Conservation (phyloP, 2,797 vertebrate species). For the Salmo trutta region DNA sequence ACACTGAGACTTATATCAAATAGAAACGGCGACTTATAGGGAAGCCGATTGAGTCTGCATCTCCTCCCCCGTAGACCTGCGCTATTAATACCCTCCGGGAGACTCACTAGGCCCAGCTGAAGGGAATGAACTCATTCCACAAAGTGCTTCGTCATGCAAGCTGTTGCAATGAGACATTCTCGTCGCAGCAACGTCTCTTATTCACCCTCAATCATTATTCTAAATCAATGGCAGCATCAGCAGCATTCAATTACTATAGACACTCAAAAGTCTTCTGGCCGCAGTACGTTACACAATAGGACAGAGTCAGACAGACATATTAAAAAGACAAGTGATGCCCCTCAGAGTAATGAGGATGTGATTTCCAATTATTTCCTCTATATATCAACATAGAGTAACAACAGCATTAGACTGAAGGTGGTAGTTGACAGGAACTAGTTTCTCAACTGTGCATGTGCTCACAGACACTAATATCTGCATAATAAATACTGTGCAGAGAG, state of each 20-base stretch:
- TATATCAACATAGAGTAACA: conserved; percentile 4
- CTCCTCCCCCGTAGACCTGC: no score
- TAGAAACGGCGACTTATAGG: no score
- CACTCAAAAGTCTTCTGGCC: not conserved
- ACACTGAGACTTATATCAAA: no score
- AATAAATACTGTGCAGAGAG: conserved; percentile 18
- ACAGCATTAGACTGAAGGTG: conserved; percentile 10
- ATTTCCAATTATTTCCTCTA: not conserved
- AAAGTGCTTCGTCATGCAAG: conserved; percentile 71
- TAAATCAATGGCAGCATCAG: conserved; percentile 25
- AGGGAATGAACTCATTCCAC: conserved; percentile 58
- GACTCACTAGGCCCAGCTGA: conserved; percentile 44
- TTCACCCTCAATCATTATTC: conserved; percentile 1
- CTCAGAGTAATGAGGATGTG: conserved; percentile 1
- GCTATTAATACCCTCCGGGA: conserved; percentile 31
- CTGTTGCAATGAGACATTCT: conserved; percentile 46
- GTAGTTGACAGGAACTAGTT: not conserved
- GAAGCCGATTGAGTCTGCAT: no score
- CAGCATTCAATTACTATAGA: conserved; percentile 10
- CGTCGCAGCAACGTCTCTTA: conserved; percentile 11
- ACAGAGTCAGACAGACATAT: not conserved
- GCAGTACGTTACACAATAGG: conserved; percentile 1
- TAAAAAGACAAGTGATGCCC: conserved; percentile 3
- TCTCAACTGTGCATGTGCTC: conserved; percentile 20
- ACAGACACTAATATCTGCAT: conserved; percentile 29